Percentiles rank a stretch among this genome's conserved stretches.
Conservation (phyloP, 1,140 invertebrate genomes). For the Wiebesia pumilae region DNA sequence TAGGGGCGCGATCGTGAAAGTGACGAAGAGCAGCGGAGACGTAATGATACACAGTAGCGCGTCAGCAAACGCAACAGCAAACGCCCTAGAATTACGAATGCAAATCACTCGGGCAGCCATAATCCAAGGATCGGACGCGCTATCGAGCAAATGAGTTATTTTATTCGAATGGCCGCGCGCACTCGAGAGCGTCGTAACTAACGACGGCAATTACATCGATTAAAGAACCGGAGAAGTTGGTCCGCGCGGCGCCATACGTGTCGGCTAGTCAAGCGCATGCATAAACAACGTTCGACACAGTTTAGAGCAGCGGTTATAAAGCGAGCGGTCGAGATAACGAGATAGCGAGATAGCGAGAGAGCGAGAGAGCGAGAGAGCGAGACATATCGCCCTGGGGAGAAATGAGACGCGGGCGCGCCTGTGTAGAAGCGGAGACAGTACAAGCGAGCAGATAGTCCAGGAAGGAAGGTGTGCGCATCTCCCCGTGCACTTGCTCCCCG, state of each 20-base stretch:
- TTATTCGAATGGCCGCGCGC: background rate
- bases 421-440: too few species aligned
- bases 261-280: background rate
- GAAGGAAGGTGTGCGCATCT: background rate
- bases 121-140: background rate
- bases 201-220: slow-evolving; percentile 4
- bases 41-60: too few species aligned
- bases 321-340: slow-evolving; percentile 31
- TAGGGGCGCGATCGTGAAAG: background rate
- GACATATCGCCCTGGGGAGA: slow-evolving; percentile 33
- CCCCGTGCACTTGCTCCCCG: background rate
- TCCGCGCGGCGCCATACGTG: background rate
- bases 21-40: background rate
- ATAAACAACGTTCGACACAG: slow-evolving; percentile 46
- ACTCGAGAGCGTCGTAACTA: background rate
- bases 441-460: background rate
- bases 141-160: slow-evolving; percentile 27
- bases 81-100: slow-evolving; percentile 25
- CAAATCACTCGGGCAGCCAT: slow-evolving; percentile 15
- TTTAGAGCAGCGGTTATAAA: slow-evolving; percentile 44
- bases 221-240: background rate
- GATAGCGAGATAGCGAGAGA: background rate
- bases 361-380: background rate
- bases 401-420: background rate
- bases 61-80: background rate